Evolutionary conservation across 2,113 vertebrate genomes (phyloP).

Genomic region (Calyptomena viridis): DNA sequence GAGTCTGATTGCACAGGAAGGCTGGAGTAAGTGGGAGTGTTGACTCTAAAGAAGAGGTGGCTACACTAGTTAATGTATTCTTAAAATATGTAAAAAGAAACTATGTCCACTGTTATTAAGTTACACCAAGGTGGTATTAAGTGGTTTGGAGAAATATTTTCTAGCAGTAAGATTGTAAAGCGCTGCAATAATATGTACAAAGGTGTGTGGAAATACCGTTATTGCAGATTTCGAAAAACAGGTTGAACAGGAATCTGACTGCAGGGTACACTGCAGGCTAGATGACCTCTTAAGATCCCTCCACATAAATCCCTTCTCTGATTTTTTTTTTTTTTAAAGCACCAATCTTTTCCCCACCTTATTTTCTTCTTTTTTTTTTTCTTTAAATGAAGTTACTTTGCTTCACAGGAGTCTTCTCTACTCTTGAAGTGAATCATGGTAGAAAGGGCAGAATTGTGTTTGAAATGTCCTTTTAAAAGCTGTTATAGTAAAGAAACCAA

Average conservation of each 20-base stretch:
- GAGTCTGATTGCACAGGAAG: not conserved
- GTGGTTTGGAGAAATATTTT: not conserved
- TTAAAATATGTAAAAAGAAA: not conserved
- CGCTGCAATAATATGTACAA: not conserved
- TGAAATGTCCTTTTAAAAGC: not conserved
- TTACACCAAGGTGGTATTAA: not conserved
- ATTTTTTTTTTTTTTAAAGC: not conserved
- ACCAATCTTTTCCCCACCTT: not conserved
- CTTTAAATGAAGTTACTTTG: not conserved
- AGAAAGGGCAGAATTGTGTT: not conserved
- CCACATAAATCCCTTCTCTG: not conserved
- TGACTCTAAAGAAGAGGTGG: not conserved
- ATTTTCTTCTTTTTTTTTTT: not conserved
- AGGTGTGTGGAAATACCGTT: not conserved
- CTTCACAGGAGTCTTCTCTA: not conserved
- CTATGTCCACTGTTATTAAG: not conserved
- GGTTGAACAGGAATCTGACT: not conserved
- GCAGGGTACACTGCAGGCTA: not conserved
- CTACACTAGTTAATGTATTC: not conserved
- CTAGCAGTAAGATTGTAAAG: not conserved
- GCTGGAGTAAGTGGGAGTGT: not conserved
- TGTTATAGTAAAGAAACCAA: not conserved
- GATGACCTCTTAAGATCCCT: accelerated
- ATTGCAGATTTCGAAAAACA: not conserved
- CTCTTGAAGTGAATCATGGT: not conserved